Evolutionary conservation across 2,113 vertebrate genomes (phyloP), one percentile per base, ranked within the genome.

Genomic region (Calypte anna): DNA sequence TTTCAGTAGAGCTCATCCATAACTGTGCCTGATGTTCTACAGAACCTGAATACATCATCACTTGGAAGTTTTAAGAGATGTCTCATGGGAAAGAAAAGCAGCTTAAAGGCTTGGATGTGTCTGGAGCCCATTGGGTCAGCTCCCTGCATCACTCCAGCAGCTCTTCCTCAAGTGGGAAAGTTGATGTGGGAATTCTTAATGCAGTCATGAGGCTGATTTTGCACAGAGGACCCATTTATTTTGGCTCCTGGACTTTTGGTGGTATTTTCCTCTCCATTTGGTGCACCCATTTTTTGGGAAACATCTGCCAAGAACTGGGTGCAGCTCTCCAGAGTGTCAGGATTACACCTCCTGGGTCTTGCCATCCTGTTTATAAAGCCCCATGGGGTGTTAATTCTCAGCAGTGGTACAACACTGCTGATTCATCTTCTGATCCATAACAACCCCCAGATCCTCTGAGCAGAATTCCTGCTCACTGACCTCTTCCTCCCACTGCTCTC

Each of bases 401-500:
- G n/a, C 30, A 27, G 19, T 64, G 51, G 68, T 48, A 16, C 5
- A 3, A 14, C 73, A 7, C 55, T 84, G 79, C 82, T 93, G 91
- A 82, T 90, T 77, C 88, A 77, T 83, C 57, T 69, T 64, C 79
- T 53, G 73, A 74, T 80, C 80, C 72, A 2, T 38, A 77, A n/a
- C 70, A 75, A 8, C 51, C 78, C 67, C 43, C 69, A 54, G 79
- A 33, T 88, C 86, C 72, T 73, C 79, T 48, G 62, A 79, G 82
- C 94, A 88, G 62, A 85, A 9, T 43, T 55, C 14, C 79, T 82
- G 74, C 77, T 86, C 50, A 6, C 7, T 61, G 69, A 9, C 50
- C 50, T 51, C 50, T 67, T 76, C 78, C 28, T 85, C 11, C 74
- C 82, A 17, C 59, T 59, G 58, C 15, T 15, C 44, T 15, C 68